These are phyloP conservation scores for Ditylenchus weischeri DNA, from an alignment of 2,888 invertebrate genomes.

Conservation along the genomic window DNA sequence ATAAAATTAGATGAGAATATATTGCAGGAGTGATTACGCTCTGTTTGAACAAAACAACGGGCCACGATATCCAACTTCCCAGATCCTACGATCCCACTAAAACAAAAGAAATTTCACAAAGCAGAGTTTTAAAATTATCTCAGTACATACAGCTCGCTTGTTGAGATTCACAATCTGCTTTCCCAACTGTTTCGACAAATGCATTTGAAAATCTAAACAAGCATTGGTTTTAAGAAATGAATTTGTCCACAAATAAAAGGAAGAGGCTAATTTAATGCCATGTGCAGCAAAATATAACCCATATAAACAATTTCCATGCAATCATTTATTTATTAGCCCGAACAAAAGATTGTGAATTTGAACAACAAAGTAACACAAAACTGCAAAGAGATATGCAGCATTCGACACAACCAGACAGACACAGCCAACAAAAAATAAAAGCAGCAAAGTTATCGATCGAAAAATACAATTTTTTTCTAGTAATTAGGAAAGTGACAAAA, in stretches of 20 bases:
- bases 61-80: conserved; percentile 56
- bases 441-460: too few relatives aligned
- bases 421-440: not conserved
- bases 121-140: not conserved
- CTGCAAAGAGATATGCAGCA: conserved; percentile 7
- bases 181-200: not conserved
- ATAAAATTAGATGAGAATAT: not conserved
- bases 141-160: not conserved
- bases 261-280: too few relatives aligned
- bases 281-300: too few relatives aligned
- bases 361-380: not conserved
- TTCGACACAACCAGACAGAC: conserved; percentile 4
- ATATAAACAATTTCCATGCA: not conserved
- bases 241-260: not conserved
- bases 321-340: conserved; percentile 1
- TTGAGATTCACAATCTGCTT: not conserved
- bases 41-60: conserved; percentile 48
- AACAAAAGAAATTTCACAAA: conserved; percentile 8
- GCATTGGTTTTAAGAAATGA: not conserved
- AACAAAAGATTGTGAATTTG: not conserved
- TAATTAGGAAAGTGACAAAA: too few relatives aligned
- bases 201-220: not conserved
- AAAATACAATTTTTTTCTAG: too few relatives aligned
- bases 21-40: conserved; percentile 39
- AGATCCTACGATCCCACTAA: conserved; percentile 55